Evolutionary conservation across 2,113 vertebrate genomes (phyloP).

Genomic region (Serinus canaria): DNA sequence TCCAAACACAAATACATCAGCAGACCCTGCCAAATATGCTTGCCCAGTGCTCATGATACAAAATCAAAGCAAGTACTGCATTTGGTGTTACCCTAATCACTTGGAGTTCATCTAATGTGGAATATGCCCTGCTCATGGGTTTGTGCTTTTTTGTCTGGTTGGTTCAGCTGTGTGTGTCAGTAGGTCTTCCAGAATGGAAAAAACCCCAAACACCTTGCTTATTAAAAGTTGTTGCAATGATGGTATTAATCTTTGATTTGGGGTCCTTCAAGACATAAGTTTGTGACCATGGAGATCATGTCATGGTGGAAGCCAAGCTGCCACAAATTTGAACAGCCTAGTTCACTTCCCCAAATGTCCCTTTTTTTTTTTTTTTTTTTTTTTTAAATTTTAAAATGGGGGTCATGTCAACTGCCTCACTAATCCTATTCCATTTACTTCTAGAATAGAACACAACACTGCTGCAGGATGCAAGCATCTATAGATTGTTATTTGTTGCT

Average conservation of each 20-base stretch:
- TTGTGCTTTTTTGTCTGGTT: background rate
- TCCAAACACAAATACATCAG: background rate
- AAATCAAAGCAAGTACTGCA: background rate
- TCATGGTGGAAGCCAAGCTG: background rate
- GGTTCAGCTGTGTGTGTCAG: background rate
- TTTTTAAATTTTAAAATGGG: background rate
- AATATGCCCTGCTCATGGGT: background rate
- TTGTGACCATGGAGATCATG: background rate
- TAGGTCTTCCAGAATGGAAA: background rate
- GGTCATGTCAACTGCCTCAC: background rate
- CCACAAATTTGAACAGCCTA: background rate
- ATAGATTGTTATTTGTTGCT: background rate
- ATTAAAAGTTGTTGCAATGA: background rate
- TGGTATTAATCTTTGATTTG: background rate
- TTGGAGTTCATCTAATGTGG: background rate
- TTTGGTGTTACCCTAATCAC: background rate
- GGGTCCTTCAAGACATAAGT: background rate
- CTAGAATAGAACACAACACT: background rate
- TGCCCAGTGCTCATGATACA: background rate
- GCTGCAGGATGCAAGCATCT: background rate
- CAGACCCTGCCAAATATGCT: background rate
- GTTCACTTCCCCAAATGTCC: background rate
- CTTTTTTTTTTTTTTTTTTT: background rate
- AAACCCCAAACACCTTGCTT: background rate
- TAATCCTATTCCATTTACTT: background rate